Conservation (phyloP, 1,140 invertebrate species). For the Heliconius nattereri region DNA sequence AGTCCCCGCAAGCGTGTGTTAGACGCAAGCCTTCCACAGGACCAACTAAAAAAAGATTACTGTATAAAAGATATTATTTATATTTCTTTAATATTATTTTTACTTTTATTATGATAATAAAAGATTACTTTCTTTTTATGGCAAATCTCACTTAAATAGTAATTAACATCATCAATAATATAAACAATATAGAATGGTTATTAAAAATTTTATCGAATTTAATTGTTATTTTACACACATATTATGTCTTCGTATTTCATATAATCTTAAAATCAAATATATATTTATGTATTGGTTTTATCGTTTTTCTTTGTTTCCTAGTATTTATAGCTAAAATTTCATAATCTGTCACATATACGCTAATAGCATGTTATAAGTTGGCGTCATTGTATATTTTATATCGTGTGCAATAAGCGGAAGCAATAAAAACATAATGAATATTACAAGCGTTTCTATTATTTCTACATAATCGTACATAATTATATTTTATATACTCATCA, state of each 20-base stretch:
- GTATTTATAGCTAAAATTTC: neutral
- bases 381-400: conserved; percentile 13
- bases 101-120: too few species aligned
- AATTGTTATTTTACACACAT: neutral
- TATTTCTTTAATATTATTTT: too few species aligned
- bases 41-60: too few species aligned
- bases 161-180: neutral
- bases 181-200: neutral
- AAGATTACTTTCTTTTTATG: neutral
- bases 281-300: neutral
- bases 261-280: neutral
- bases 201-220: neutral
- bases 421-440: conserved; percentile 22
- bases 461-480: conserved; percentile 9
- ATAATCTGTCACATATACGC: conserved; percentile 6
- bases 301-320: neutral
- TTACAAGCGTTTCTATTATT: conserved; percentile 17
- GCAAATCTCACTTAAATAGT: neutral
- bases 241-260: neutral
- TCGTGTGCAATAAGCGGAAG: conserved; percentile 20
- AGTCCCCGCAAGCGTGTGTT: too few species aligned
- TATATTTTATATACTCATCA: conserved; percentile 4
- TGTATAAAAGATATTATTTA: too few species aligned
- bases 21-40: too few species aligned
- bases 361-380: neutral